Evolutionary conservation across 2,888 invertebrate species (phyloP), one percentile per base, ranked within the genome.

Genomic region (Drosophila robusta): DNA sequence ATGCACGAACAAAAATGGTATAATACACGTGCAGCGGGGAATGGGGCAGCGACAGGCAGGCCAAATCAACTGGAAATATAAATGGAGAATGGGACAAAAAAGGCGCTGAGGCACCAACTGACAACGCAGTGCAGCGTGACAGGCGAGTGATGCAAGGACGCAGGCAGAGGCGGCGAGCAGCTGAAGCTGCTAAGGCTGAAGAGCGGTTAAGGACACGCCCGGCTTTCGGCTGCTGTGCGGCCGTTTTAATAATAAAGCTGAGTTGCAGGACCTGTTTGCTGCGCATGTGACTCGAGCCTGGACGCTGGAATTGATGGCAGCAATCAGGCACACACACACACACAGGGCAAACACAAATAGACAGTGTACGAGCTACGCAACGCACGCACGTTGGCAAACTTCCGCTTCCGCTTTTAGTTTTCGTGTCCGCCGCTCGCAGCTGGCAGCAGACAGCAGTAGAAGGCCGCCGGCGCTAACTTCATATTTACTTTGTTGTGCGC

Each of bases 401-500:
- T 86, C 89, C 86, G 89, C 52, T 86, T 86, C 89, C 86, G 86
- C 76, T 80, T 84, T 80, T 79, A 89, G 86, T 87, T 89, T 75
- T 73, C 72, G 60, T 76, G 78, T 73, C 75, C 78, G 75, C 71
- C 47, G 11, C 14, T 18, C 51, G 41, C 44, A 49, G 36, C 60
- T 49, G 34, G 2, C 34, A 34, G 34, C 34, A 9, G 29, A 9
- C 29, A 69, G 66, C 70, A 36, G 69, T 75, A 61, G 61, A 75
- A 70, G 62, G 88, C 83, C 87, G 67, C 83, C 75, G 88, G 83
- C 88, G 80, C 68, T 82, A 82, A 82, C 83, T 88, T 88, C 77
- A 84, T 84, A 84, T 85, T 85, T 87, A 89, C 89, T 89, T 85
- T 89, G 80, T 83, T 78, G 78, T n/a, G n/a, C n/a, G n/a, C 81